phyloP scores from a whole-genome alignment of 92 coral and sea anemone species.

The Epizoanthus rinbou region DNA sequence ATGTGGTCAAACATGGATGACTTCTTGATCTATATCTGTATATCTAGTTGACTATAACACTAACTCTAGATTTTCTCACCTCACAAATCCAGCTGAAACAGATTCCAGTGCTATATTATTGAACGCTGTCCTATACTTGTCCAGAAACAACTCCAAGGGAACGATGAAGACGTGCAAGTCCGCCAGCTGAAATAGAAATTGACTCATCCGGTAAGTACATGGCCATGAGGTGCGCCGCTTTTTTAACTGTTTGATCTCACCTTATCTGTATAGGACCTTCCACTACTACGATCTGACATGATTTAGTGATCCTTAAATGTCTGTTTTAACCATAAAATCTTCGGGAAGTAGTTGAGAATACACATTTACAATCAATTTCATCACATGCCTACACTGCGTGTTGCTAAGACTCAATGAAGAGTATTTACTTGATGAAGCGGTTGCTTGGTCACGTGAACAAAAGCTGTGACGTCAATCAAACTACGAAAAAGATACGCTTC shows the following conservation, averaged over 20 bases:
- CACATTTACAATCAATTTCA: constrained; percentile 29
- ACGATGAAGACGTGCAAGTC: constrained; percentile 99
- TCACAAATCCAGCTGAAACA: constrained; percentile 98
- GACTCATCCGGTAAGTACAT: background rate
- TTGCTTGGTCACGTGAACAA: constrained; percentile 45
- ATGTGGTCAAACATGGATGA: constrained; percentile 22
- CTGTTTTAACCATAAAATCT: background rate
- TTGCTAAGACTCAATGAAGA: constrained; percentile 30
- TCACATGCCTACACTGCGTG: constrained; percentile 37
- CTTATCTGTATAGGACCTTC: constrained; percentile 50
- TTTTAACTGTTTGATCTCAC: constrained; percentile 20
- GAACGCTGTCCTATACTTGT: constrained; percentile 95
- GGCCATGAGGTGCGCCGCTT: background rate
- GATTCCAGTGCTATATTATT: constrained; percentile 97
- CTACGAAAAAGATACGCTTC: constrained; percentile 1
- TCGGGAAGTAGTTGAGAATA: background rate
- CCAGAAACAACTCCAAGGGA: constrained; percentile 94
- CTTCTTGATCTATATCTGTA: background rate
- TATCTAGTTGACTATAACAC: background rate
- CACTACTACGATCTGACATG: constrained; percentile 56
- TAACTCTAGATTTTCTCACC: constrained; percentile 50
- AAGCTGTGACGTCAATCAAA: constrained; percentile 39
- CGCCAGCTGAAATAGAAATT: constrained; percentile 73
- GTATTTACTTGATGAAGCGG: constrained; percentile 34
- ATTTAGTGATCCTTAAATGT: constrained; percentile 19